Conservation (phyloP, 2,113 vertebrate species). For the Rhadina sibilatrix region DNA sequence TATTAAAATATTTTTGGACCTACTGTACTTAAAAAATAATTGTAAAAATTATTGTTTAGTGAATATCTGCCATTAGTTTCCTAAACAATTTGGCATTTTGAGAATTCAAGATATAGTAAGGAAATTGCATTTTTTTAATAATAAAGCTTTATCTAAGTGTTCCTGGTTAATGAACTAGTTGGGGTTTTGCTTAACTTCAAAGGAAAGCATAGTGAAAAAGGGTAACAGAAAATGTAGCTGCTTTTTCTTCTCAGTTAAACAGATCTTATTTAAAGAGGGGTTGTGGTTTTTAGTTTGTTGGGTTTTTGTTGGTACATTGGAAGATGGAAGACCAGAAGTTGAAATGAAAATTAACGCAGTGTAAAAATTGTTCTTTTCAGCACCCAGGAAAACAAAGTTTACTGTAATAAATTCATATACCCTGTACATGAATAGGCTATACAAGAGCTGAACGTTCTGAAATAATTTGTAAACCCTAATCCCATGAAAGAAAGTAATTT, state of each 20-base stretch:
- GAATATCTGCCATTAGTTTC: not conserved
- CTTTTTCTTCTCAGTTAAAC: not conserved
- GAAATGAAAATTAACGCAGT: not conserved
- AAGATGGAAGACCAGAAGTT: not conserved
- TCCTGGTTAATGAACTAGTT: not conserved
- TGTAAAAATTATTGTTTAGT: not conserved
- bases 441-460: not conserved
- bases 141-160: not conserved
- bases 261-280: not conserved
- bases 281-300: not conserved
- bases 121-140: not conserved
- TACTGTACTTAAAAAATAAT: not conserved
- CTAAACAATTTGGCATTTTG: not conserved
- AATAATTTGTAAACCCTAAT: not conserved
- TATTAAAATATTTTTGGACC: not conserved
- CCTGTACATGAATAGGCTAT: not conserved
- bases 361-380: not conserved
- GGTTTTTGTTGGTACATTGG: not conserved
- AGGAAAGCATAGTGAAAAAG: not conserved
- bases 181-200: not conserved
- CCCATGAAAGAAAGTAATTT: not conserved
- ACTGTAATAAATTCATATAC: not conserved
- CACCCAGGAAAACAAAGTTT: not conserved
- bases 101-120: not conserved
- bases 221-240: not conserved